Evolutionary conservation across 2,888 invertebrate species (phyloP).

Genomic region (Agonopterix arenella): DNA sequence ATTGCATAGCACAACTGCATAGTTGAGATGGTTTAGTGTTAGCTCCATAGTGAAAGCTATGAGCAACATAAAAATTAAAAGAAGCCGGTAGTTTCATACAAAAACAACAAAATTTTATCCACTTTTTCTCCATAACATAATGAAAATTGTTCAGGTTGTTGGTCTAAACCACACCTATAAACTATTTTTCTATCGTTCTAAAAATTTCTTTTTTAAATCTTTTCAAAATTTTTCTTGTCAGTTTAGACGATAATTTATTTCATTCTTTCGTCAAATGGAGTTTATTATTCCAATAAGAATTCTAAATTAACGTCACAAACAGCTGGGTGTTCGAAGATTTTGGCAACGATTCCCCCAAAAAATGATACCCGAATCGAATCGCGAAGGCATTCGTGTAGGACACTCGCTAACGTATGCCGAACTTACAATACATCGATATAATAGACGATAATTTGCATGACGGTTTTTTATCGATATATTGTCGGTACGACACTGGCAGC

Average conservation of each 20-base stretch:
- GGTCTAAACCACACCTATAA: too few species aligned
- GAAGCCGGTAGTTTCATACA: too few species aligned
- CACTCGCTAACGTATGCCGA: constrained; percentile 37
- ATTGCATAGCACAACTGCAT: too few species aligned
- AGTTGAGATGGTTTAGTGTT: too few species aligned
- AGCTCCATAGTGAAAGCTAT: too few species aligned
- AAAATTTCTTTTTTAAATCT: too few species aligned
- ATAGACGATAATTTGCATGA: constrained; percentile 73
- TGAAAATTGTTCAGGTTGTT: too few species aligned
- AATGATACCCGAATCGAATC: constrained; percentile 57
- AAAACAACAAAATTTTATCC: too few species aligned
- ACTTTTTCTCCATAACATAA: too few species aligned
- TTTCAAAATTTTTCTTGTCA: not conserved
- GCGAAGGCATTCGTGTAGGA: constrained; percentile 45
- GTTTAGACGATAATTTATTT: not conserved
- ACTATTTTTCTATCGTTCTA: too few species aligned
- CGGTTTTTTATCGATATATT: constrained; percentile 66
- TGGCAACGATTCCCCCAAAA: constrained; percentile 47
- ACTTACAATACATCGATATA: constrained; percentile 54
- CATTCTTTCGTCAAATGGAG: not conserved
- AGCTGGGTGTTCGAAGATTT: constrained; percentile 48
- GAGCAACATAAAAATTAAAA: too few species aligned
- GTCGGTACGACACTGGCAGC: constrained; percentile 55
- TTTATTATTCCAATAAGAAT: constrained; percentile 1
- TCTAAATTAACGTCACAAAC: constrained; percentile 24